These are phyloP conservation scores for Zygaena filipendulae DNA, from an alignment of 2,888 invertebrate genomes.

Conservation along the genomic window DNA sequence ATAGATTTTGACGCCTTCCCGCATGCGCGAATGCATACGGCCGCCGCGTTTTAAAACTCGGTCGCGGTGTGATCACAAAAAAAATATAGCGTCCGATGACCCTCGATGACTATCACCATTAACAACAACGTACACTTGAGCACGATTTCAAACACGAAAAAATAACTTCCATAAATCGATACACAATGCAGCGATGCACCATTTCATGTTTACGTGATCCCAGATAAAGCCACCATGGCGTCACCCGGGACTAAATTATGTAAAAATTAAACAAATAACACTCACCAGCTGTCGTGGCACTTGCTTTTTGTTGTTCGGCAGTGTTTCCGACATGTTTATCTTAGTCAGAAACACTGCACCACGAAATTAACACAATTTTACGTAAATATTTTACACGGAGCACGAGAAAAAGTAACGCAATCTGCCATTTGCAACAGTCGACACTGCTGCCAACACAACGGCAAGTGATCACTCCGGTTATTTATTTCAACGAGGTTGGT, in stretches of 20 bases:
- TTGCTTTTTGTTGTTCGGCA: slow-evolving; percentile 69
- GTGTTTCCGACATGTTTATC: slow-evolving; percentile 69
- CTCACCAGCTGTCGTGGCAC: slow-evolving; percentile 73
- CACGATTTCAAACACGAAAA: slow-evolving; percentile 28
- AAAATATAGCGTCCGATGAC: slow-evolving; percentile 49
- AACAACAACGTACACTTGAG: slow-evolving; percentile 23
- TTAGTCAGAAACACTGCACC: slow-evolving; percentile 66
- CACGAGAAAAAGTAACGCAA: slow-evolving; percentile 68
- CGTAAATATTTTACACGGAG: slow-evolving; percentile 70
- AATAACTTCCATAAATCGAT: slow-evolving; percentile 56
- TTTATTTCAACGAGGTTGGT: slow-evolving; percentile 39
- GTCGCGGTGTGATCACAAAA: slow-evolving; percentile 56
- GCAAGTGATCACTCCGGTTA: slow-evolving; percentile 49
- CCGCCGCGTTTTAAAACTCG: slow-evolving; percentile 65
- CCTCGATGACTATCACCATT: slow-evolving; percentile 34
- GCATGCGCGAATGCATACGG: slow-evolving; percentile 67
- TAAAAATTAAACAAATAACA: slow-evolving; percentile 62
- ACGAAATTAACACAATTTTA: slow-evolving; percentile 65
- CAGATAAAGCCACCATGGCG: slow-evolving; percentile 74
- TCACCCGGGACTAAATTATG: slow-evolving; percentile 69
- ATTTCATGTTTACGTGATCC: slow-evolving; percentile 74
- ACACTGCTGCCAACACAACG: slow-evolving; percentile 61
- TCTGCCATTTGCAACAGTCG: slow-evolving; percentile 67
- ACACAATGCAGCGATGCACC: slow-evolving; percentile 69
- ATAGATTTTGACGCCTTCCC: slow-evolving; percentile 66